Evolutionary conservation across 2,113 vertebrate genomes (phyloP).

Genomic region (Phasianus colchicus): DNA sequence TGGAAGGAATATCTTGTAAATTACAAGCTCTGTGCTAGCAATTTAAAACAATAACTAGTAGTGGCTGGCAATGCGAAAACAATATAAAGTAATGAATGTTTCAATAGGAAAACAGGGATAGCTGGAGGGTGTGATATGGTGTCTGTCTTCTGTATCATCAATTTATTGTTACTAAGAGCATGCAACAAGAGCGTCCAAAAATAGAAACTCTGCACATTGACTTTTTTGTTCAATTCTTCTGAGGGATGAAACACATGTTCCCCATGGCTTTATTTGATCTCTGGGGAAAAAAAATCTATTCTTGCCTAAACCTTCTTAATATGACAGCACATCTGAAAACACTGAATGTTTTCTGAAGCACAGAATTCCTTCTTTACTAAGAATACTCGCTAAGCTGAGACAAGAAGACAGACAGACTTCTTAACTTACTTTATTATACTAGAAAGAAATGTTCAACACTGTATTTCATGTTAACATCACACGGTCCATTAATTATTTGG

Average conservation of each 20-base stretch:
- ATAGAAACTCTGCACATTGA: conserved; percentile 58
- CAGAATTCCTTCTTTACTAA: background rate
- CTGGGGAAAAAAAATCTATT: background rate
- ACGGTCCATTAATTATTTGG: background rate
- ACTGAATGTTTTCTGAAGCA: background rate
- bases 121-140: conserved; percentile 65
- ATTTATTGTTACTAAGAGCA: conserved; percentile 66
- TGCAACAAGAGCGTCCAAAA: conserved; percentile 49
- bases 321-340: conserved; percentile 2
- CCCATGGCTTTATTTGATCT: conserved; percentile 57
- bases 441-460: background rate
- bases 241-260: conserved; percentile 54
- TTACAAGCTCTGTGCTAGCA: conserved; percentile 58
- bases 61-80: conserved; percentile 62
- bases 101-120: conserved; percentile 67
- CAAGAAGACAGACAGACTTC: background rate
- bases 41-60: conserved; percentile 74
- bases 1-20: conserved; percentile 61
- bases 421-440: background rate
- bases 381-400: background rate
- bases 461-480: background rate
- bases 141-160: conserved; percentile 59
- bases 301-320: conserved; percentile 24
- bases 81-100: conserved; percentile 72
- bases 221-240: conserved; percentile 66